Base-by-base conservation (phyloP, 1,140 invertebrate genomes). In the Augochlora pura region DNA sequence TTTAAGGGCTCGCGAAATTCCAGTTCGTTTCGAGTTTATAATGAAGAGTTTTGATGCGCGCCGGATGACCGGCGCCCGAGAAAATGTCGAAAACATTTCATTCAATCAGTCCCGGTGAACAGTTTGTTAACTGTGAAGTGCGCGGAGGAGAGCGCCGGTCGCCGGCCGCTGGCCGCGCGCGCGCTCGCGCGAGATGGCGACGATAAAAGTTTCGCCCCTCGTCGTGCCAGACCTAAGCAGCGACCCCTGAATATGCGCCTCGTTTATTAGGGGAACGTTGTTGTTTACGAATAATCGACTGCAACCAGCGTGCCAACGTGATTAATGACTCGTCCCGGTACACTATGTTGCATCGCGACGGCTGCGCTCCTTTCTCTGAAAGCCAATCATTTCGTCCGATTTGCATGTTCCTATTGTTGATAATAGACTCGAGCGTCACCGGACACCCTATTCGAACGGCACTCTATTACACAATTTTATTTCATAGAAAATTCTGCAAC, bases 91-190 rank as follows among this genome's bases (percentile, higher is more conserved):
- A 75, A 65, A 75, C 72, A 66, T 75, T 75, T 54, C 63, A 59
- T 66, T 66, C 32, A 66, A 65, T 75, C 72, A 57, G 62, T 27
- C 39, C 18, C 21, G 10, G 32, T n/a, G 16, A 69, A 54, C 18
- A 64, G 72, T 66, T 75, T 64, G 72, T 75, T 75, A 75, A 75
- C 72, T 66, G 63, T n/a, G n/a, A n/a, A n/a, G 52, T 59, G 72
- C 21, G 72, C 23, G 21, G 21, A 8, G 10, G 3, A 18, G 42
- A 3, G 39, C 42, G 10, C 2, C 14, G 14, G n/a, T n/a, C n/a
- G n/a, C n/a, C n/a, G n/a, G n/a, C n/a, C n/a, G n/a, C n/a, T n/a
- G n/a, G n/a, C 3, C 38, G 8, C 38, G 8, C 3, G 38, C 38
- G 38, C 42, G 49, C 2, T 12, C 12, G 14, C 5, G 49, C 5